Evolutionary conservation across 2,888 invertebrate genomes (phyloP), one percentile per base, ranked within the genome.

Genomic region (Oscheius onirici): DNA sequence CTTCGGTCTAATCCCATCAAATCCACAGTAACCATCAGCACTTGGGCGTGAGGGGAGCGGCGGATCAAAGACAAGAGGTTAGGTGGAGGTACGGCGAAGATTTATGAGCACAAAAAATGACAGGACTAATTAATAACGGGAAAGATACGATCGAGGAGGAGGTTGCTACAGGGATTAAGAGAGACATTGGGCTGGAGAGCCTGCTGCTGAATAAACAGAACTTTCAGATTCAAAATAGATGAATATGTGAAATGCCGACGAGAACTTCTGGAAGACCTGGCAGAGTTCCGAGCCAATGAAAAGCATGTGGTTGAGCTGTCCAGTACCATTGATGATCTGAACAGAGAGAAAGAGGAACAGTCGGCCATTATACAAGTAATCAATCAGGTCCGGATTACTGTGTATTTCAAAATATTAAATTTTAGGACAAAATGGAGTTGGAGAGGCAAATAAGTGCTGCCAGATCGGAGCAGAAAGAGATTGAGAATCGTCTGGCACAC

Each of bases 291-390:
- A 63, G 61, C 72, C 13, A 68, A 60, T 15, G 78, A 77, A 13
- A 66, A 71, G 22, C 61, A 26, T 11, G 44, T 85, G 60, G 72
- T 72, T 17, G 83, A 84, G 24, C 77, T 82, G 5, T 44, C 76
- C 13, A 80, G 80, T 61, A 84, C 83, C 10, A 79, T 84, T 8
- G 73, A 82, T 3, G 86, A 86, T 40, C 61, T 86, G 73, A 83
- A 83, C 55, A 76, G 82, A 46, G 86, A 86, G 69, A 78, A 80
- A 43, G 83, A 83, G 10, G 80, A 83, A 52, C 86, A 86, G 60
- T 81, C 81, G 6, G 86, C 86, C 26, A 83, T 83, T 22, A 85
- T 86, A 67, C 84, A 83, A 65, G 66, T 71, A 43, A 86, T 86
- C 49, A 85, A 84, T 69, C 81, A 84, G 78, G 84, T 80, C 11